These are phyloP conservation scores for Centrocercus urophasianus DNA, from an alignment of 2,113 vertebrate species.

Conservation along the genomic window DNA sequence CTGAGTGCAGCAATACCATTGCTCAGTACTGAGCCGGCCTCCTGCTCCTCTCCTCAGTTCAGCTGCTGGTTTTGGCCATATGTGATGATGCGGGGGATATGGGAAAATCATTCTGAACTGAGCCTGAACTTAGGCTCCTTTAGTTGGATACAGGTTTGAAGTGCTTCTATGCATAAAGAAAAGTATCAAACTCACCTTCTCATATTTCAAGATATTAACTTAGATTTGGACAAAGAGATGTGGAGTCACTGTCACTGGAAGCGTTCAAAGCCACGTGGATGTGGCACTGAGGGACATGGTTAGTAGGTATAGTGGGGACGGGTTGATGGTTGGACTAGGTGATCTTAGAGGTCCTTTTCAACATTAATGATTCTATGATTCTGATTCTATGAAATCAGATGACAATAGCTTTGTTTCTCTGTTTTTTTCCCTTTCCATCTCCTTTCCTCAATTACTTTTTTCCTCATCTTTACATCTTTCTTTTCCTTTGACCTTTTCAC, in stretches of 20 bases:
- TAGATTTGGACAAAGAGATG: background rate
- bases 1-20: accelerated
- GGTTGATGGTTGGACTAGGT: too few relatives aligned
- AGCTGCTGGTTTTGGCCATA: background rate
- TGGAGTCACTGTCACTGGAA: too few relatives aligned
- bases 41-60: accelerated
- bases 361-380: too few relatives aligned
- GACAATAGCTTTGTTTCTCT: background rate
- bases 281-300: too few relatives aligned
- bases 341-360: too few relatives aligned
- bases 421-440: background rate
- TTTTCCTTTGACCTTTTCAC: background rate
- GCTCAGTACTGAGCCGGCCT: background rate
- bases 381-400: background rate
- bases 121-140: background rate
- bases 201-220: background rate
- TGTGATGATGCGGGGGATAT: background rate
- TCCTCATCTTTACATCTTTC: background rate
- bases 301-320: too few relatives aligned
- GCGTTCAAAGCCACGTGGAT: too few relatives aligned
- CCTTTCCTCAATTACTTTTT: background rate
- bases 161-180: background rate
- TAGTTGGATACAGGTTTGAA: background rate
- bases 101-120: background rate
- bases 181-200: background rate